Percentiles rank a stretch among this genome's conserved stretches.
These are phyloP conservation scores for Mirza zaza DNA, from an alignment of 2,113 vertebrate genomes.

Conservation along the genomic window DNA sequence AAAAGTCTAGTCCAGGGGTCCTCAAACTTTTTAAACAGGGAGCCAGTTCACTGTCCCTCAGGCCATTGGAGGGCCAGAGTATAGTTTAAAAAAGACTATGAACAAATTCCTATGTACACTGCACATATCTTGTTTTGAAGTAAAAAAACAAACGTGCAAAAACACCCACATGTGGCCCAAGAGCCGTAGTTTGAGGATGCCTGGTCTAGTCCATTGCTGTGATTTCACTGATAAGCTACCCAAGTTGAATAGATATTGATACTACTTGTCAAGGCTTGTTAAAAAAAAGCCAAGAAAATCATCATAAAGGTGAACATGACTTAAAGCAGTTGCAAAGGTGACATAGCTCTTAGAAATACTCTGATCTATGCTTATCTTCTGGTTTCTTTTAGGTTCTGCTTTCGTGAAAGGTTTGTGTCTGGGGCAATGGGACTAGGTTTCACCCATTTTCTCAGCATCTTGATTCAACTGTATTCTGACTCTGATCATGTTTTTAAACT, in stretches of 20 bases:
- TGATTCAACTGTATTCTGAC: not conserved
- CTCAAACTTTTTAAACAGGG: too few relatives aligned
- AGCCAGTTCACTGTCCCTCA: too few relatives aligned
- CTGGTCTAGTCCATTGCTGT: not conserved
- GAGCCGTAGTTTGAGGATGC: too few relatives aligned
- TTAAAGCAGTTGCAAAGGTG: not conserved
- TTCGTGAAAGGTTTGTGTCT: not conserved
- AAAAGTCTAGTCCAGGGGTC: not conserved
- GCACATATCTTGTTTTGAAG: too few relatives aligned
- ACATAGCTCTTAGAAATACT: not conserved
- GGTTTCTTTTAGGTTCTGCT: not conserved
- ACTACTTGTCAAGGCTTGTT: not conserved
- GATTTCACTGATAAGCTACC: not conserved
- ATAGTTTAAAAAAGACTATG: too few relatives aligned
- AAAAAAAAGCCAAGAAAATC: not conserved
- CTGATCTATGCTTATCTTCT: not conserved
- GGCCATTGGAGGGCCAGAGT: too few relatives aligned
- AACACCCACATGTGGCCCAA: too few relatives aligned
- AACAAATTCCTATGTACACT: too few relatives aligned
- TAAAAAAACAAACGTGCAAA: too few relatives aligned
- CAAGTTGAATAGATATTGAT: not conserved
- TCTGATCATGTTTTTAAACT: not conserved
- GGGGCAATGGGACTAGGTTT: not conserved
- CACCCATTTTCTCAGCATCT: not conserved
- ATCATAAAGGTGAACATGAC: not conserved